Evolutionary conservation across 2,888 invertebrate species (phyloP), one percentile per base, ranked within the genome.

Genomic region (Habroteleia sp.): DNA sequence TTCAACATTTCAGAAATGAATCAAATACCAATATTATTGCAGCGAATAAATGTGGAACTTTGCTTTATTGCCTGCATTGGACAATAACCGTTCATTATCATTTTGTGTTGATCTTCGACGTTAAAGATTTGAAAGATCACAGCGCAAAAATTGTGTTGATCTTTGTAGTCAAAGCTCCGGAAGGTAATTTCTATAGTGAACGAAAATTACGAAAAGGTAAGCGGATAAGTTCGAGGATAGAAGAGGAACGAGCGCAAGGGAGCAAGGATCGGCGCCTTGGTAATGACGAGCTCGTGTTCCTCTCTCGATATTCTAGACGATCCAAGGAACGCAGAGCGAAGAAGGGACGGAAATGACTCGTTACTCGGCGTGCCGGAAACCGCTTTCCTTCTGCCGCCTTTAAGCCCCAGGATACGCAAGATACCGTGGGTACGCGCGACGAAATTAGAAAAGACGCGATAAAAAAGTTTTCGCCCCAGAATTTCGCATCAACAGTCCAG

Each of bases 361-460:
- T 86, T 85, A 84, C 79, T 79, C 79, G 77, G 79, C 79, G 82
- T 79, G 81, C 85, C 84, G 85, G 85, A 85, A 85, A 84, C 85
- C 82, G 76, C 79, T 80, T 79, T 77, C 81, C 78, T 75, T 72
- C 68, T 75, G 66, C 23, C 60, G 50, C 44, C 58, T 58, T 42
- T 33, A 60, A 73, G 56, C 60, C 63, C 42, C 62, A 14, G 56
- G 37, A 54, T 62, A 50, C 46, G 54, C 54, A 44, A 52, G 58
- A 37, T 41, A 48, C 39, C 31, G 42, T 20, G 54, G 39, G 33
- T 52, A 41, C 46, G 20, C 60, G 37, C 25, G 48, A 25, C 41
- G 37, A 25, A 63, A 63, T 54, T 46, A 63, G 20, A 60, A 37
- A 23, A 20, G 31, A 17, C 23, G 37, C 54, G 52, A 62, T 52